Conservation (phyloP, 2,888 invertebrate species). For the Cordilura impudica region DNA sequence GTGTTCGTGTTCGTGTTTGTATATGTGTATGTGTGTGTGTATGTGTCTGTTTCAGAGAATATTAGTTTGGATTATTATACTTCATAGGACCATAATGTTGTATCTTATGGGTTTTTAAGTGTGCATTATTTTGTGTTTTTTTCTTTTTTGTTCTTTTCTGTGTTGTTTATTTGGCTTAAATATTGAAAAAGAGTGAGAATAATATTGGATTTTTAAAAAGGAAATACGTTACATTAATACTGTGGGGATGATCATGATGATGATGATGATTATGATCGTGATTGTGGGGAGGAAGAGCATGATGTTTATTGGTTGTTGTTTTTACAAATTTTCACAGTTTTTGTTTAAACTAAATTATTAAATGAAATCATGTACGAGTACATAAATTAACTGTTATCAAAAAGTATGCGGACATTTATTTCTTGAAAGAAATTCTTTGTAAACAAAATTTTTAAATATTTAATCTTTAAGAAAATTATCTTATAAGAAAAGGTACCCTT, state of each 20-base stretch:
- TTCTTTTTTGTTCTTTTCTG: background rate
- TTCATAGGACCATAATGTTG: conserved; percentile 8
- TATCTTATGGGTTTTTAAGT: conserved; percentile 30
- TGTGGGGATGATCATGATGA: too few relatives aligned
- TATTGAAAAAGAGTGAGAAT: background rate
- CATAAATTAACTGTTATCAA: too few relatives aligned
- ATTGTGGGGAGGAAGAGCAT: background rate
- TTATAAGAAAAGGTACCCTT: too few relatives aligned
- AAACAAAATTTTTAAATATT: too few relatives aligned
- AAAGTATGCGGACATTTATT: too few relatives aligned
- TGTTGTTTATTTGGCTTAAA: background rate
- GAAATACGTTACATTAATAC: conserved; percentile 7
- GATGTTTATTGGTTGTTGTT: background rate
- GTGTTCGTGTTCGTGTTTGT: background rate
- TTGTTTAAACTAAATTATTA: too few relatives aligned
- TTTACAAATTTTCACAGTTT: too few relatives aligned
- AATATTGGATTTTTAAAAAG: conserved; percentile 24
- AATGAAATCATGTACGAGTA: too few relatives aligned
- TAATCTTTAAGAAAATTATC: too few relatives aligned
- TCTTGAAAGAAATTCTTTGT: too few relatives aligned
- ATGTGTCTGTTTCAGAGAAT: conserved; percentile 24
- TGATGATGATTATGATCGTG: background rate
- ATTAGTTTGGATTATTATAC: conserved; percentile 35
- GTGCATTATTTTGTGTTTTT: conserved; percentile 2
- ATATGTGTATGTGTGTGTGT: background rate